phyloP scores from a whole-genome alignment of 2,113 vertebrate genomes.

The Oncorhynchus tshawytscha region DNA sequence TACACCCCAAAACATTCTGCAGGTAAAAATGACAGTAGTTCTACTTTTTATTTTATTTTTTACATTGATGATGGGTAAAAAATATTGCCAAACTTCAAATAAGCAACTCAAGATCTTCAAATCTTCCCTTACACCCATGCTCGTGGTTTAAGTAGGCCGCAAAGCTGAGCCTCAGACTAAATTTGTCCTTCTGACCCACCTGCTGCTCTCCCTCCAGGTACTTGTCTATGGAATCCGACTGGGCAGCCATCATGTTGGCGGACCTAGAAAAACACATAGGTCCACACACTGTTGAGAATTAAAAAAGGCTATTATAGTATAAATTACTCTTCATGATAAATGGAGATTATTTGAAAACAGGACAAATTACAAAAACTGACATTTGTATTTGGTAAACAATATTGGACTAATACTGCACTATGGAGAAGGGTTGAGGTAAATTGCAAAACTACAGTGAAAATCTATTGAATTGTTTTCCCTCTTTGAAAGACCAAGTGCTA shows the following conservation, averaged over 20 bases:
- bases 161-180: conserved; percentile 4
- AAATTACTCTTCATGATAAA: neutral
- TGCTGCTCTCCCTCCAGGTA: conserved; percentile 71
- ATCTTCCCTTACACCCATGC: neutral
- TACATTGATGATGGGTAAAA: neutral
- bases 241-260: conserved; percentile 70
- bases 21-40: neutral
- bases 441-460: neutral
- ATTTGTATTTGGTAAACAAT: neutral
- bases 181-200: conserved; percentile 54
- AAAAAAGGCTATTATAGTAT: neutral
- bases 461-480: neutral
- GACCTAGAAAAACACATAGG: conserved; percentile 51
- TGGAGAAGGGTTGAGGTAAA: neutral
- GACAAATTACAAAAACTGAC: neutral
- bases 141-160: neutral
- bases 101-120: neutral
- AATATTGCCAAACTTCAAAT: too few species aligned
- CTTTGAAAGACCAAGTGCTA: too few species aligned
- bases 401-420: neutral
- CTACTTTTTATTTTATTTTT: too few species aligned
- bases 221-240: conserved; percentile 72
- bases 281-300: neutral
- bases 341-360: neutral
- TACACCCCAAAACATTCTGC: neutral